Percentiles rank a stretch among this genome's conserved stretches.
These are phyloP conservation scores for Diprion similis DNA, from an alignment of 1,140 invertebrate species.

Conservation along the genomic window DNA sequence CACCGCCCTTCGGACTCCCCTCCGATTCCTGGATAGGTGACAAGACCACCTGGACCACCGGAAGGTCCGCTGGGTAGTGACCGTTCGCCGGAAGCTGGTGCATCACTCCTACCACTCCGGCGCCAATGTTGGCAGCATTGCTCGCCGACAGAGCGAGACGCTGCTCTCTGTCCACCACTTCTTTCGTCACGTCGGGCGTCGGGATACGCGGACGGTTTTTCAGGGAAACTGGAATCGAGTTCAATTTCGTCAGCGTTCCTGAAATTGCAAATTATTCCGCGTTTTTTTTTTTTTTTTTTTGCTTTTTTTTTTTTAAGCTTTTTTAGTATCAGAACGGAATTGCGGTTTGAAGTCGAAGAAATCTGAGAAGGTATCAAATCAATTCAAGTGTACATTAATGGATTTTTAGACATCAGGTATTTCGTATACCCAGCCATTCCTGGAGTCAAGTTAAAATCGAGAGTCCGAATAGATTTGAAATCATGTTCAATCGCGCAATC, in stretches of 20 bases:
- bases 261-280: constrained; percentile 26
- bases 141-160: constrained; percentile 62
- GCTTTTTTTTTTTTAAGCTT: too few relatives aligned
- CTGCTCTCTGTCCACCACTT: constrained; percentile 74
- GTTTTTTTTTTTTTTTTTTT: constrained; percentile 9
- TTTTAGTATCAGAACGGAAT: too few relatives aligned
- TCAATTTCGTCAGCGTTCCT: constrained; percentile 71
- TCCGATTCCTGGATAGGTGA: constrained; percentile 77
- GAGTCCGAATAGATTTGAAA: too few relatives aligned
- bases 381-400: too few relatives aligned
- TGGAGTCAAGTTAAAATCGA: too few relatives aligned
- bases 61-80: constrained; percentile 69
- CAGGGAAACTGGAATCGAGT: constrained; percentile 70
- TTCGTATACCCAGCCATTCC: too few relatives aligned
- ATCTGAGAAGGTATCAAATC: too few relatives aligned
- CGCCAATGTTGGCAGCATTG: constrained; percentile 61
- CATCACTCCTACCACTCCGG: constrained; percentile 71
- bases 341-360: too few relatives aligned
- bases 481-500: too few relatives aligned
- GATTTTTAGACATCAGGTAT: too few relatives aligned
- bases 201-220: constrained; percentile 83
- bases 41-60: constrained; percentile 77
- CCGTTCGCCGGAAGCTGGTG: constrained; percentile 60
- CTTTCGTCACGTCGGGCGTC: constrained; percentile 84
- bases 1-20: constrained; percentile 71